Evolutionary conservation across 1,140 invertebrate species (phyloP), one percentile per base, ranked within the genome.

Genomic region (Bombyx mandarina): DNA sequence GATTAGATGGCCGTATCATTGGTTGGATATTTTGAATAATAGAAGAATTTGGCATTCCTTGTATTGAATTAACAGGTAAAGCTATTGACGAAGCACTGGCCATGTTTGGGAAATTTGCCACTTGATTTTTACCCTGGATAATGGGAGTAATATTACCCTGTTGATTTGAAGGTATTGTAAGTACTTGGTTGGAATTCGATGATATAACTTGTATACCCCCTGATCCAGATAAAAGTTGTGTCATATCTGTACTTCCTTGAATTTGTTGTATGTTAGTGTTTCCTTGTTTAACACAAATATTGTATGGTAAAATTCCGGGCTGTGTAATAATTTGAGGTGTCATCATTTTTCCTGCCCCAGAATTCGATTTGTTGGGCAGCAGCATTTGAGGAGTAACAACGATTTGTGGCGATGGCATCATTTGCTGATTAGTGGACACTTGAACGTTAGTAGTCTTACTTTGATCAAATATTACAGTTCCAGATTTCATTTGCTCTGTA

Each of bases 181-280:
- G 56, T 2, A 89, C 79, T 73, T 87, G 85, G 65, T 88, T 88
- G 2, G 85, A 82, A 65, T 88, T 88, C 3, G 85, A 88, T 12
- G 88, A 84, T 56, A 89, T 79, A 7, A 89, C 85, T 74, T 89
- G 88, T 57, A 88, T 86, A 42, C 87, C 85, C 57, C 84, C 85
- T 45, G 79, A 61, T 35, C 81, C 77, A 6, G 86, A 78, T 8
- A 89, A 62, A 8, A 89, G 63, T 50, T 89, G 88, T 8, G 86
- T 67, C 75, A 88, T 86, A 54, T 86, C 82, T 10, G 75, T 57
- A 62, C 79, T 74, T 9, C 78, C 65, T 67, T 88, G 86, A 22
- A 89, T 80, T 61, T 86, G 80, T 57, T 89, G 88, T 54, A 88
- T 69, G 61, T 84, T 88, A 47, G 74, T 47, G 61, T 75, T 80